Evolutionary conservation across 2,888 invertebrate genomes (phyloP).

Genomic region (Eucera pruinosa): DNA sequence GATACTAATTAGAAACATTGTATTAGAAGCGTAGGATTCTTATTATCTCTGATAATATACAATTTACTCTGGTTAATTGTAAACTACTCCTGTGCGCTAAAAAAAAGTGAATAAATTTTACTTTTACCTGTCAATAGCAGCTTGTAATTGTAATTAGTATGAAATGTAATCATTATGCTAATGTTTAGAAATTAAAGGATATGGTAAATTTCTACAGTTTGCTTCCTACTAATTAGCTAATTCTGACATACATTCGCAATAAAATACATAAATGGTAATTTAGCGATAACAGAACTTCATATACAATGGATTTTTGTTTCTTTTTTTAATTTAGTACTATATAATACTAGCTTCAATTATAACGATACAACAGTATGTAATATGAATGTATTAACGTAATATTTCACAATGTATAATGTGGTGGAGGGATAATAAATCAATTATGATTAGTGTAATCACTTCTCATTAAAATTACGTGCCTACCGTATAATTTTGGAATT

Average conservation of each 20-base stretch:
- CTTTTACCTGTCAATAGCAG: neutral
- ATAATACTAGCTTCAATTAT: neutral
- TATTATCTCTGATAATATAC: neutral
- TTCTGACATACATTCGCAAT: neutral
- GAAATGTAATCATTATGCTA: neutral
- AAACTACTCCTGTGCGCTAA: neutral
- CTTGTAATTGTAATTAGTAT: neutral
- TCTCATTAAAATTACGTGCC: neutral
- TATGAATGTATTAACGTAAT: neutral
- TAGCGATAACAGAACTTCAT: no score
- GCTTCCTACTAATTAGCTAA: neutral
- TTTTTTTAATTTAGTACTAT: conserved; percentile 11
- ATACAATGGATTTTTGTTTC: neutral
- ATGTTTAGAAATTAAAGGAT: neutral
- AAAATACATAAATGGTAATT: neutral
- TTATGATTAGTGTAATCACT: neutral
- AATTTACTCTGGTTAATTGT: neutral
- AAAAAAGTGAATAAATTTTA: neutral
- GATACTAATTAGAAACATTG: neutral
- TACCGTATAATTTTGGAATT: neutral
- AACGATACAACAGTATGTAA: no score
- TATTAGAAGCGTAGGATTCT: neutral
- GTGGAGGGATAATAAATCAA: neutral
- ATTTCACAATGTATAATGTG: neutral
- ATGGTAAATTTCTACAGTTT: neutral